Conservation (phyloP, 2,113 vertebrate species). For the Rhinopomastus cyanomelas region DNA sequence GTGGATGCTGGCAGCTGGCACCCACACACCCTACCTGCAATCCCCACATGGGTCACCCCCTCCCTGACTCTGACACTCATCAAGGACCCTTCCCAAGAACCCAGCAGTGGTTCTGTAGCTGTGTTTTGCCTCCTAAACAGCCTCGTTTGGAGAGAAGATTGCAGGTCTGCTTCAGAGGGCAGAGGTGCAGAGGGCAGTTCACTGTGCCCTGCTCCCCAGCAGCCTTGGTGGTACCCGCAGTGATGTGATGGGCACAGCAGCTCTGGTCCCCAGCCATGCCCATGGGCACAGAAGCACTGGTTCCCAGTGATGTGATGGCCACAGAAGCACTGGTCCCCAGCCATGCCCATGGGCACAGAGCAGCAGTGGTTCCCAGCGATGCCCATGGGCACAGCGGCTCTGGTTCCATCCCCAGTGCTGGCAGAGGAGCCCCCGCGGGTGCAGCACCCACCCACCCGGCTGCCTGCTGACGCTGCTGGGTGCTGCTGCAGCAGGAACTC, state of each 20-base stretch:
- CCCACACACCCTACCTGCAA: background rate
- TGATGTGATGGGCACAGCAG: background rate
- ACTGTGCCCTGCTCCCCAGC: background rate
- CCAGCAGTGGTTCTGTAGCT: background rate
- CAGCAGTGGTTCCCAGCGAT: no score
- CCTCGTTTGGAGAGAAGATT: background rate
- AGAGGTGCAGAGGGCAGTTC: background rate
- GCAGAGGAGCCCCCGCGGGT: background rate
- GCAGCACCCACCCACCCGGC: background rate
- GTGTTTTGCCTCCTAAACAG: background rate
- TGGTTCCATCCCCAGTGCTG: background rate
- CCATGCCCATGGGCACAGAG: no score
- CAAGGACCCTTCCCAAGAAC: background rate
- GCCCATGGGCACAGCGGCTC: background rate
- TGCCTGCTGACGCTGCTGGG: background rate
- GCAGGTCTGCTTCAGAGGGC: no score
- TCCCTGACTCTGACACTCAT: background rate
- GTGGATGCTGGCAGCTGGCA: background rate
- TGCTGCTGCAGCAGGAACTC: slow-evolving; percentile 36
- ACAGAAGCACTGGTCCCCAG: no score
- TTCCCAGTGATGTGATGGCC: no score
- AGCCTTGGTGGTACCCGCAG: background rate
- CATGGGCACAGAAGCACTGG: background rate
- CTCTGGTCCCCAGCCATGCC: background rate
- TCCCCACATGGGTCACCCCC: background rate